These are phyloP conservation scores for Onychostruthus taczanowskii DNA, from an alignment of 2,113 vertebrate species.

Conservation along the genomic window DNA sequence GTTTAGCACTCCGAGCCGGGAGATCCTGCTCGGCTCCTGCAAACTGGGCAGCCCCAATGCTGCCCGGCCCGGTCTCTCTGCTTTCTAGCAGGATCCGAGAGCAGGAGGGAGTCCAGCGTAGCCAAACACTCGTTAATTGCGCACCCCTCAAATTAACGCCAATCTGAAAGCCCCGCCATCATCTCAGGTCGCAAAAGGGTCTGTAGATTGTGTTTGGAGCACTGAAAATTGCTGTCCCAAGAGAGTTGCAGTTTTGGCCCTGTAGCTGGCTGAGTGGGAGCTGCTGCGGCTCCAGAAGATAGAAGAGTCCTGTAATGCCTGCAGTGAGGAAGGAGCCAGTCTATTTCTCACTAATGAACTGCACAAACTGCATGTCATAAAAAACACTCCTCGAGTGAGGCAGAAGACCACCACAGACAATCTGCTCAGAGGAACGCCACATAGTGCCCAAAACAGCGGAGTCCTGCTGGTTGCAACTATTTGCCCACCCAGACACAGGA, in stretches of 20 bases:
- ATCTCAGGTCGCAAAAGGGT: rapidly evolving
- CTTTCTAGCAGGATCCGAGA: background rate
- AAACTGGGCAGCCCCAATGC: background rate
- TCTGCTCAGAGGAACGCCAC: background rate
- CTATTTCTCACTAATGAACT: background rate
- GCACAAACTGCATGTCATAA: background rate
- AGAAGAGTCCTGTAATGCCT: background rate
- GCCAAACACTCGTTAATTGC: background rate
- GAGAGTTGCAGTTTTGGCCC: background rate
- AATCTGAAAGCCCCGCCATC: background rate
- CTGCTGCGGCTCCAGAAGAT: background rate
- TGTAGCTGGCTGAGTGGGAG: background rate
- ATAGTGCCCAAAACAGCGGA: rapidly evolving
- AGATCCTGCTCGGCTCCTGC: background rate
- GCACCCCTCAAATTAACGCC: background rate
- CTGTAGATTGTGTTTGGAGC: background rate
- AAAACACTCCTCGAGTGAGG: background rate
- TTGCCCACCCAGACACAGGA: background rate
- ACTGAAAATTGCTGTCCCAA: background rate
- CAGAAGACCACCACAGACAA: background rate
- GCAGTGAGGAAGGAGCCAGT: background rate
- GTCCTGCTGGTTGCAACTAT: background rate
- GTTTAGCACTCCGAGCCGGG: too few species aligned
- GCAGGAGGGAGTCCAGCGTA: rapidly evolving
- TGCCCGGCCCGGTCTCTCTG: background rate